Percentiles rank a stretch among this genome's conserved stretches.
Evolutionary conservation across 2,888 invertebrate genomes (phyloP).

Genomic region (Acanthosoma haemorrhoidale): DNA sequence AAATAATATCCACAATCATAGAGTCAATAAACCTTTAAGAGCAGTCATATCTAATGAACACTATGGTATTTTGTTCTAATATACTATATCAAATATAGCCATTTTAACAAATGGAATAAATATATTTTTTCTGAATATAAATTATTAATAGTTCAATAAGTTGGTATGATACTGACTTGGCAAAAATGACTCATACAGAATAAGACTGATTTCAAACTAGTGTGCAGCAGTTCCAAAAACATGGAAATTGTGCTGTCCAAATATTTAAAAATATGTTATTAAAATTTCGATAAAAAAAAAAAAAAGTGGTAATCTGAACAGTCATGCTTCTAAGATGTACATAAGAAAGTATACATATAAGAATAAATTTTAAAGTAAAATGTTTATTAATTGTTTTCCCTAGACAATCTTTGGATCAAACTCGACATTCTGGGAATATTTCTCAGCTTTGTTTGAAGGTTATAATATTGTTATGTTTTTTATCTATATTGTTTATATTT

Average conservation of each 20-base stretch:
- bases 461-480: no score
- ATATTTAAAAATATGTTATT: background rate
- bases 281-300: background rate
- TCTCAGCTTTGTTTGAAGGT: no score
- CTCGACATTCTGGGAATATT: no score
- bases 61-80: no score
- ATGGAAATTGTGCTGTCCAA: background rate
- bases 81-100: no score
- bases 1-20: background rate
- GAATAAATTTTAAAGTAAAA: background rate
- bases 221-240: background rate
- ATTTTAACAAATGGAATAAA: no score
- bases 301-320: background rate
- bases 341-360: conserved; percentile 7
- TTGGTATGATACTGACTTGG: background rate
- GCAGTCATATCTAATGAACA: no score
- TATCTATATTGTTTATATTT: no score
- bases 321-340: conserved; percentile 1
- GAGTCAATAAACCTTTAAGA: background rate
- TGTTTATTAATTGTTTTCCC: background rate
- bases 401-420: no score
- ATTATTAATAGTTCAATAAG: background rate
- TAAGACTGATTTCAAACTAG: background rate
- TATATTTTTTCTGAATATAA: no score
- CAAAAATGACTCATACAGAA: background rate